These are phyloP conservation scores for Bos taurus DNA, from an alignment of 2,113 vertebrate genomes.

Conservation along the genomic window DNA sequence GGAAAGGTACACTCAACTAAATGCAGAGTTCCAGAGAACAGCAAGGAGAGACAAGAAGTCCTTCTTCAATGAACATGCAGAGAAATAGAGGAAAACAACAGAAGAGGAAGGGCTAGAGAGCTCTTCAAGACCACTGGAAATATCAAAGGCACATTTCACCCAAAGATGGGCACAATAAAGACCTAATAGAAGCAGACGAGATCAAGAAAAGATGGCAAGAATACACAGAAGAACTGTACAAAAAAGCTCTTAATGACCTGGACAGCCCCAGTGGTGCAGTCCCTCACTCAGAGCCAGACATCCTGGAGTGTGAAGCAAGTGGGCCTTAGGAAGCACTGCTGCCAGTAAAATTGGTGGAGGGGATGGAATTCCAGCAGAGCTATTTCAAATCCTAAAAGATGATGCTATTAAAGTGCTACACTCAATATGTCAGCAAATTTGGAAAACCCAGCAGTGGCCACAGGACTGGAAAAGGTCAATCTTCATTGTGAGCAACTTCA, in stretches of 20 bases:
- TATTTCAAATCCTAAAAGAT: background rate
- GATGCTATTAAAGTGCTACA: background rate
- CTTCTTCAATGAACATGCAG: background rate
- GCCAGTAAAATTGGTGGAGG: background rate
- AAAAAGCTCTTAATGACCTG: background rate
- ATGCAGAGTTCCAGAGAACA: background rate
- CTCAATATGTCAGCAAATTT: background rate
- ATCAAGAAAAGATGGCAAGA: background rate
- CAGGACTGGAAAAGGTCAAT: background rate
- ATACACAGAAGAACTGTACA: background rate
- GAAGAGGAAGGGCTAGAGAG: background rate
- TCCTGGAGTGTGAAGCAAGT: background rate
- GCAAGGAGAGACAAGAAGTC: background rate
- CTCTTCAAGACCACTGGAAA: background rate
- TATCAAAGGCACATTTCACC: background rate
- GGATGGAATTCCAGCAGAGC: background rate
- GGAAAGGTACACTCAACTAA: background rate
- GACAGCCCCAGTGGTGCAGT: background rate
- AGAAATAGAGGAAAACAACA: background rate
- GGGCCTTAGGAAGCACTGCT: background rate
- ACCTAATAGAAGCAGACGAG: background rate
- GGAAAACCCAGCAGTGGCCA: background rate
- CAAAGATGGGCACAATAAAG: background rate
- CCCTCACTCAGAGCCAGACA: background rate
- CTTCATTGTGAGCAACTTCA: background rate